These are phyloP conservation scores for Apis dorsata DNA, from an alignment of 1,140 invertebrate genomes.

Conservation along the genomic window DNA sequence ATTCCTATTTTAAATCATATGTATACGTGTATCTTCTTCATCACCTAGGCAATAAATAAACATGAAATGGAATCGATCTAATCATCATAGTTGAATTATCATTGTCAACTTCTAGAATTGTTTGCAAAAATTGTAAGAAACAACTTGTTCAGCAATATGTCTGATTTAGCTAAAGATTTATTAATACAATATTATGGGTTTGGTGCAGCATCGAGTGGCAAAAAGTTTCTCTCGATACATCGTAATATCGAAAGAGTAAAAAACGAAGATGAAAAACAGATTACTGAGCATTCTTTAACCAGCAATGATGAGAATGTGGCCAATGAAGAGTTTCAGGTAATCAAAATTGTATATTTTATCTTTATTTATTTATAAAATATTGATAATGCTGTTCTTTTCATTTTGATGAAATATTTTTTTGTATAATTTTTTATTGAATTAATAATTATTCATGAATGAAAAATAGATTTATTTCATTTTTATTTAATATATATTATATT, in stretches of 20 bases:
- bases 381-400: background rate
- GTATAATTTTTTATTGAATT: too few species aligned
- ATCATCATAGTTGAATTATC: background rate
- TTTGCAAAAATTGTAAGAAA: background rate
- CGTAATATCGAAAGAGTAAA: conserved; percentile 20
- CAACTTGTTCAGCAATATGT: conserved; percentile 18
- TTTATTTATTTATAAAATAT: background rate
- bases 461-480: too few species aligned
- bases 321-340: conserved; percentile 2
- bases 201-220: background rate
- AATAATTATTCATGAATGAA: too few species aligned
- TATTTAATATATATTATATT: too few species aligned
- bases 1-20: too few species aligned
- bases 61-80: conserved; percentile 31
- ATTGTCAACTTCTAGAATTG: background rate
- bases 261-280: conserved; percentile 10
- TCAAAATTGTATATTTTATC: background rate
- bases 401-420: too few species aligned
- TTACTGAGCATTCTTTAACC: conserved; percentile 16
- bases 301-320: conserved; percentile 12
- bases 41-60: conserved; percentile 53
- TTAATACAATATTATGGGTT: conserved; percentile 52
- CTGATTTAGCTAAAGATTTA: conserved; percentile 35
- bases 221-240: conserved; percentile 43
- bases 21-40: background rate